Base-by-base conservation (phyloP, 2,888 invertebrate genomes). In the Cerceris ruficornis region DNA sequence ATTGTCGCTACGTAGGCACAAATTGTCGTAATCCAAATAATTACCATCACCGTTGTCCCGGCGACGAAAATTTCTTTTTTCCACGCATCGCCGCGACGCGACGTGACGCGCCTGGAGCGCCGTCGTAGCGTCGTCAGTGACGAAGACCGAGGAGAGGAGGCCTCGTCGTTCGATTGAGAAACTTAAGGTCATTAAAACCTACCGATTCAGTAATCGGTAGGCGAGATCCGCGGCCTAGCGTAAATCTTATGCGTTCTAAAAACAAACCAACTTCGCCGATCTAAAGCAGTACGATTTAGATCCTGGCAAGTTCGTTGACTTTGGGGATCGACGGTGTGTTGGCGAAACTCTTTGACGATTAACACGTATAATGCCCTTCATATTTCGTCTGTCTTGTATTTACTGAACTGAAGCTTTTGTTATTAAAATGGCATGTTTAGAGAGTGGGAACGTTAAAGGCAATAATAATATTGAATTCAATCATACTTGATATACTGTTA, bases 1-100 rank as follows among this genome's bases (percentile, higher is more conserved):
- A 67, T 77, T 77, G 58, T 54, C 61, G 60, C 60, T 68, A 64
- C 62, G 49, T 42, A 42, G 64, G 41, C 68, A 66, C 50, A 57
- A 60, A 54, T 71, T 69, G 55, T 42, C 50, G 59, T 64, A 42
- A 67, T 69, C 62, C 52, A 59, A 65, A 76, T 72, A 57, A 69
- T 76, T 61, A 61, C 66, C 43, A 17, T 58, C 70, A 14, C 15
- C 61, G 41, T 49, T 61, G 69, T 58, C 60, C 15, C 9, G 41
- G 14, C n/a, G 11, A 69, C 9, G 39, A 68, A 69, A 49, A 46
- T 52, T 43, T 39, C 50, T 50, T 58, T 50, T 6, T n/a, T 8
- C 9, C 13, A 8, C 0, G 13, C 46, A 13, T 11, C 46, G 46
- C 13, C 46, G 9, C 46, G 46, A 11, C 46, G 9, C 46, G 46